A percentile compares a stretch with the other conserved stretches of the same genome.
phyloP scores from a whole-genome alignment of 1,140 invertebrate species.

The Probaryconus sp. region DNA sequence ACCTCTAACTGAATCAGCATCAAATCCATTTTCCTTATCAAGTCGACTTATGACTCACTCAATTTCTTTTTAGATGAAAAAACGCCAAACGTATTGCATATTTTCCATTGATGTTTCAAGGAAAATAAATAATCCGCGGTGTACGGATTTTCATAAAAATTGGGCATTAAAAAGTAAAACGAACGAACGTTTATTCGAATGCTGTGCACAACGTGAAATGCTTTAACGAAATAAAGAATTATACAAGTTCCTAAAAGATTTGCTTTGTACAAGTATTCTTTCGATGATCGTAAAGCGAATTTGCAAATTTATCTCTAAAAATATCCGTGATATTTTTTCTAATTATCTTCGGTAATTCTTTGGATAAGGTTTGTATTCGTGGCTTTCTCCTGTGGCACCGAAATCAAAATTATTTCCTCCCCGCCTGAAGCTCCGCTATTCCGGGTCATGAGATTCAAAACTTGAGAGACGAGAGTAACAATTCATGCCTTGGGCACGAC shows the following conservation, averaged over 20 bases:
- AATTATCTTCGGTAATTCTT: too few relatives aligned
- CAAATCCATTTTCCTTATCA: constrained; percentile 41
- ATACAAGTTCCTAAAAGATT: too few relatives aligned
- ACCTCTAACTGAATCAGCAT: constrained; percentile 40
- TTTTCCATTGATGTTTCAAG: constrained; percentile 11
- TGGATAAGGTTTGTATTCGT: too few relatives aligned
- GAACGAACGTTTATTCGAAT: too few relatives aligned
- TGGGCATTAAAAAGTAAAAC: neutral
- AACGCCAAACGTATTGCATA: constrained; percentile 11
- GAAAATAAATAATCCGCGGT: constrained; percentile 18
- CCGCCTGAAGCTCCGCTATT: constrained; percentile 29
- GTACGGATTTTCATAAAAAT: constrained; percentile 4
- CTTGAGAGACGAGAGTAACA: constrained; percentile 60
- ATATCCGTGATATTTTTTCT: too few relatives aligned
- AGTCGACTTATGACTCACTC: constrained; percentile 32
- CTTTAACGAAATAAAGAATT: too few relatives aligned
- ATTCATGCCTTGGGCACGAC: constrained; percentile 59
- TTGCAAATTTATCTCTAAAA: too few relatives aligned
- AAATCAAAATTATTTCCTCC: constrained; percentile 56
- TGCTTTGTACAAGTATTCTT: too few relatives aligned
- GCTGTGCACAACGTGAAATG: too few relatives aligned
- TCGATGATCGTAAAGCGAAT: too few relatives aligned
- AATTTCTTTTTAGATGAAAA: constrained; percentile 18
- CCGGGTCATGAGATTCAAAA: constrained; percentile 55
- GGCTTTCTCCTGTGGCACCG: constrained; percentile 6